Base-by-base conservation (phyloP, 2,113 vertebrate genomes). In the Pomatorhinus ruficollis region DNA sequence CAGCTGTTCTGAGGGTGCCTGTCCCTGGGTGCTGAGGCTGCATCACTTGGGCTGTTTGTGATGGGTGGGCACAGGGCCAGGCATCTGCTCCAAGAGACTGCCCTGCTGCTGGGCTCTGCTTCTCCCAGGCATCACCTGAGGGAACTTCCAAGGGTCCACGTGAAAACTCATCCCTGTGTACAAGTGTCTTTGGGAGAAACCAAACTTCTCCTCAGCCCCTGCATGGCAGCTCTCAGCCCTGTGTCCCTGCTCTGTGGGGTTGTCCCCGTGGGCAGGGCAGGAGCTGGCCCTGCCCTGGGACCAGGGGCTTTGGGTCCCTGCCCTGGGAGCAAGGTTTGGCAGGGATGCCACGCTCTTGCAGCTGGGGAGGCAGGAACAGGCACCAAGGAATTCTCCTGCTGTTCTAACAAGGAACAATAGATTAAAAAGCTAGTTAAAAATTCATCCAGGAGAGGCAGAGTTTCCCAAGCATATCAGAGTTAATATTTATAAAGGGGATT, bases 401-500 rank as follows among this genome's bases (percentile, higher is more conserved):
- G 91, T 74, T 95, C 89, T 93, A 83, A 97, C 94, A 94, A 95
- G 96, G 91, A 95, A 76, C 57, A 18, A 76, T 85, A 91, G 92
- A 97, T 97, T 97, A 96, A 95, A 96, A 96, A 97, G 93, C 96
- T 97, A 94, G 96, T 98, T 98, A 98, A 98, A 95, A 97, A 98
- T 98, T 97, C 97, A 97, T 97, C 95, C 95, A 93, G 97, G 94
- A 95, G 94, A 97, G 88, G 94, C 96, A 87, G 94, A 95, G 87
- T 79, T 95, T 97, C 86, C 97, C 96, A 97, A 98, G 97, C 97
- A 97, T 97, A 96, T 92, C 97, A 87, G 81, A 97, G 97, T 98
- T 98, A 98, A 98, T 98, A 98, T 98, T 98, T 98, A 98, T 98
- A 95, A 97, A 98, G 90, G 83, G 91, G 93, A 95, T 83, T 94